Base-by-base conservation (phyloP, 2,888 invertebrate species). In the Schrankia costaestrigalis region DNA sequence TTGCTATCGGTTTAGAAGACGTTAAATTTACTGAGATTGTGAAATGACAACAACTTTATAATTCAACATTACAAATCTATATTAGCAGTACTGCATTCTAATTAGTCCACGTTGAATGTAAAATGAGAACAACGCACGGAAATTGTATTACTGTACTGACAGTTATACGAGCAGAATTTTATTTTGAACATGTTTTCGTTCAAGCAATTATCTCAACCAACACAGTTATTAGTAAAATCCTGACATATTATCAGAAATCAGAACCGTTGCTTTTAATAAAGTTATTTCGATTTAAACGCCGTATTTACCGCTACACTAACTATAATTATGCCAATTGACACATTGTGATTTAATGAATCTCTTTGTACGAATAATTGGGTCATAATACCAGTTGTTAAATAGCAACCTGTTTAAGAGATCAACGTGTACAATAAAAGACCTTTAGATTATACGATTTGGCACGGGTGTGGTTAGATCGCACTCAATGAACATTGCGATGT, bases 401-500 rank as follows among this genome's bases (percentile, higher is more conserved):
- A 46, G 13, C 31, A 57, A 55, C 59, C 46, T 51, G 58, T 60
- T 56, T 41, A 21, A 30, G 31, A 13, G 31, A 32, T 48, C n/a
- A n/a, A n/a, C n/a, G n/a, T n/a, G n/a, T n/a, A n/a, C n/a, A n/a
- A n/a, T 47, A 49, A 39, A 21, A 60, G 61, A 56, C 50, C 54
- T 60, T 61, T 61, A 42, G 35, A 46, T 55, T 52, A 45, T 49
- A 25, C 58, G 52, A 52, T 58, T 50, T 36, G 46, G 35, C 39
- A 44, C 40, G 36, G 61, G 61, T 51, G 62, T 52, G 49, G 62
- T 38, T 28, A 41, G 36, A 49, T 49, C 35, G 37, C 41, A 45
- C 46, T 50, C 39, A 37, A 40, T 46, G 38, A 56, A 36, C 31
- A 42, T 52, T 39, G 40, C 41, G 37, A 51, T 46, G 56, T 50